Percentiles rank a stretch among this genome's conserved stretches.
Conservation (phyloP, 1,140 invertebrate species). For the Drosophila rhopaloa region DNA sequence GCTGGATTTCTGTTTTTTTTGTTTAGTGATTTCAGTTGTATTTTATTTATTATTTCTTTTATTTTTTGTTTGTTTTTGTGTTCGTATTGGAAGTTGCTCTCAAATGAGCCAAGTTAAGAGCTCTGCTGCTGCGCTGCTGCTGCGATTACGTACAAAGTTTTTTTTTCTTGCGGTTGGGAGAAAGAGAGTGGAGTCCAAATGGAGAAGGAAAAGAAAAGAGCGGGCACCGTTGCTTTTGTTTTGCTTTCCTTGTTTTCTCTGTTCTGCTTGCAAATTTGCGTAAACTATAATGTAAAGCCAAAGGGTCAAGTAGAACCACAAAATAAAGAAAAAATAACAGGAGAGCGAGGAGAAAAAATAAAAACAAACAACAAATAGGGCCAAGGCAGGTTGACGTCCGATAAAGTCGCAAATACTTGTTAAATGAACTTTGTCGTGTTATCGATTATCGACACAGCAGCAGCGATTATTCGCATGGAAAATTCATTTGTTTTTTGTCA, state of each 20-base stretch:
- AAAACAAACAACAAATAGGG: conserved; percentile 33
- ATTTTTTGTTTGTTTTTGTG: conserved; percentile 27
- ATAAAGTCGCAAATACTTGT: conserved; percentile 67
- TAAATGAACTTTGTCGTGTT: conserved; percentile 64
- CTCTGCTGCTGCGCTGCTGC: conserved; percentile 26
- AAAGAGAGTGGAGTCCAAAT: background rate
- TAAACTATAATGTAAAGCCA: conserved; percentile 62
- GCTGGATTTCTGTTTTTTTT: conserved; percentile 72
- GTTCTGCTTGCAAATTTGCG: conserved; percentile 47
- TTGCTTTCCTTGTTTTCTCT: conserved; percentile 15
- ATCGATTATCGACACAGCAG: conserved; percentile 49
- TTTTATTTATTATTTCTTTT: conserved; percentile 19
- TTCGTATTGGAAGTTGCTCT: conserved; percentile 34
- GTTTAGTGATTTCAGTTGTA: conserved; percentile 53
- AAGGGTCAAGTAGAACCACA: conserved; percentile 69
- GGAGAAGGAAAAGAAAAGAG: background rate
- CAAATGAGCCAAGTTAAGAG: conserved; percentile 32
- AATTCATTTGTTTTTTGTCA: conserved; percentile 40
- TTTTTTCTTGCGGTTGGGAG: conserved; percentile 13
- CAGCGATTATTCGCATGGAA: conserved; percentile 44
- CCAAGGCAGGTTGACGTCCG: conserved; percentile 72
- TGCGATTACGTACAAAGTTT: conserved; percentile 41
- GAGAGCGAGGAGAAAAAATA: conserved; percentile 15
- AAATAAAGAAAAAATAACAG: conserved; percentile 14
- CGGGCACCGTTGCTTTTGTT: conserved; percentile 4